Conservation (phyloP, 2,888 invertebrate species). For the Ectemnius cavifrons region DNA sequence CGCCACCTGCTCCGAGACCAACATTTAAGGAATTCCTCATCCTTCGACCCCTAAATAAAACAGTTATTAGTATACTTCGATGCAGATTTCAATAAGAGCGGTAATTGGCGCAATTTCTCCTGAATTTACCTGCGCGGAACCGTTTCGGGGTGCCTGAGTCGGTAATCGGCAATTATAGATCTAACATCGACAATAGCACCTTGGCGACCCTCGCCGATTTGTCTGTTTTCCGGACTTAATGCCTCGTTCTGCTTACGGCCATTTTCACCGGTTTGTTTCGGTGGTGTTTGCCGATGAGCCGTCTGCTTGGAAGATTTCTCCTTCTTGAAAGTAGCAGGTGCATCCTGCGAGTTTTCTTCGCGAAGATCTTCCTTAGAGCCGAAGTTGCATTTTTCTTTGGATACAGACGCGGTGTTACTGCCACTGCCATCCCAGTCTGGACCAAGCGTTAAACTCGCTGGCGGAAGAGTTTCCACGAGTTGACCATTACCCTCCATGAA, state of each 20-base stretch:
- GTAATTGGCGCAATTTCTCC: not conserved
- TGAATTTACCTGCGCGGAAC: slow-evolving; percentile 81
- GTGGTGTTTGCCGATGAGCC: slow-evolving; percentile 61
- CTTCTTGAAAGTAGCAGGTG: slow-evolving; percentile 57
- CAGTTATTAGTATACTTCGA: slow-evolving; percentile 8
- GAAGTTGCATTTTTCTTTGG: slow-evolving; percentile 57
- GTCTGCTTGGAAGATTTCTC: slow-evolving; percentile 54
- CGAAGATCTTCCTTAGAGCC: slow-evolving; percentile 54
- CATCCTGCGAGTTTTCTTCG: slow-evolving; percentile 54
- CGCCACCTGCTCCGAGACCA: slow-evolving; percentile 74
- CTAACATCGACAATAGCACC: slow-evolving; percentile 90
- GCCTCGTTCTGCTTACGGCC: slow-evolving; percentile 74
- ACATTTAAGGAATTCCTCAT: slow-evolving; percentile 76
- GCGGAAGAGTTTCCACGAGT: slow-evolving; percentile 62
- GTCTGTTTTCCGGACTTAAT: slow-evolving; percentile 79
- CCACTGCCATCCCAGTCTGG: slow-evolving; percentile 61
- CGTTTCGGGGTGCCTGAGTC: slow-evolving; percentile 87
- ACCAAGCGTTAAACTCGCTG: slow-evolving; percentile 65
- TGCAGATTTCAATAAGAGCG: no score
- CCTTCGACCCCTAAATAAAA: slow-evolving; percentile 69
- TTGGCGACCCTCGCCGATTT: slow-evolving; percentile 84
- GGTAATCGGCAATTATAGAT: slow-evolving; percentile 89
- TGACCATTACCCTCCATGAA: slow-evolving; percentile 70
- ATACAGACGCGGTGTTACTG: slow-evolving; percentile 35
- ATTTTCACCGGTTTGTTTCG: slow-evolving; percentile 65